phyloP scores from a whole-genome alignment of 2,888 invertebrate genomes.

The Microchrysa polita region DNA sequence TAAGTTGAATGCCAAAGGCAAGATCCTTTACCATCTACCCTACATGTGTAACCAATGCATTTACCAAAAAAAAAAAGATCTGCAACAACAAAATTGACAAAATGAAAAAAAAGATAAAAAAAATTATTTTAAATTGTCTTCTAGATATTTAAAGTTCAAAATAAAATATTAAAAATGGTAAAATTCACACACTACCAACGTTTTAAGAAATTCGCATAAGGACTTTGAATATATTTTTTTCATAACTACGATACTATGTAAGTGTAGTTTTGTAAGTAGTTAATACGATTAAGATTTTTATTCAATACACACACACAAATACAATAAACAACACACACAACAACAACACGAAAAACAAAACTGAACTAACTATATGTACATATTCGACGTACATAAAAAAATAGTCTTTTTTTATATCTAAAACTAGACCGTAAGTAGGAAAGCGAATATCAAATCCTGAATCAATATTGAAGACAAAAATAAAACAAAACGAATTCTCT shows the following conservation, averaged over 20 bases:
- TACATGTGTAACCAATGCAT: slow-evolving; percentile 39
- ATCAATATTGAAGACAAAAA: slow-evolving; percentile 10
- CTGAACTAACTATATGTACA: too few relatives aligned
- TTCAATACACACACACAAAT: slow-evolving; percentile 6
- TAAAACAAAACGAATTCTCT: slow-evolving; percentile 5
- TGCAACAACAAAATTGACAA: slow-evolving; percentile 5
- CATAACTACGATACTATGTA: slow-evolving; percentile 14
- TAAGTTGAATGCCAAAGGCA: too few relatives aligned
- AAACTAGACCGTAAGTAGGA: slow-evolving; percentile 1
- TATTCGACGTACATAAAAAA: slow-evolving; percentile 1
- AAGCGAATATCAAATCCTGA: not conserved
- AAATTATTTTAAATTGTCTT: not conserved
- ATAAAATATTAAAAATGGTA: not conserved
- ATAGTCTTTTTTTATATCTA: slow-evolving; percentile 13
- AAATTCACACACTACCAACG: slow-evolving; percentile 6
- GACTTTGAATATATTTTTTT: slow-evolving; percentile 40
- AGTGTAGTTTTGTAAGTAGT: slow-evolving; percentile 33
- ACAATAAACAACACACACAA: not conserved
- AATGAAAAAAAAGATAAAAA: not conserved
- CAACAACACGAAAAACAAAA: too few relatives aligned
- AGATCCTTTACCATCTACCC: not conserved
- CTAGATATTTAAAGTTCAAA: slow-evolving; percentile 21
- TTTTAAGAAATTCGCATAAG: slow-evolving; percentile 33
- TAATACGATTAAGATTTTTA: slow-evolving; percentile 15
- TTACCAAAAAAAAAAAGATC: slow-evolving; percentile 39